Base-by-base conservation (phyloP, 2,888 invertebrate species). In the Metopia argyrocephala region DNA sequence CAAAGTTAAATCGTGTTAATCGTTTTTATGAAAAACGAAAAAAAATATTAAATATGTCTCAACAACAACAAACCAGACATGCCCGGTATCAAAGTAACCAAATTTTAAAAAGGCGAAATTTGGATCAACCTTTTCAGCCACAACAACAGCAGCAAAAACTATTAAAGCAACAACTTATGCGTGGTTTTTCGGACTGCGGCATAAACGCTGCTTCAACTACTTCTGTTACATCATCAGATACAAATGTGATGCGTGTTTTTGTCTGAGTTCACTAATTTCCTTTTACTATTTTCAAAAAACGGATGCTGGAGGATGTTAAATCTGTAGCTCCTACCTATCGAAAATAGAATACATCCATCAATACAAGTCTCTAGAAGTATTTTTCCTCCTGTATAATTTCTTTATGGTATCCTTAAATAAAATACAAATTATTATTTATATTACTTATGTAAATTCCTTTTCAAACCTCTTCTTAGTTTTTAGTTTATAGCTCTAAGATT, bases 21-120 rank as follows among this genome's bases (percentile, higher is more conserved):
- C 86, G 86, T 28, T 88, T 88, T 76, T 88, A 89, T 64, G 87
- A 88, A 66, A 87, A 85, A 54, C 85, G 87, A 3, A 85, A 87
- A 3, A 86, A 87, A 31, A 78, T 89, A 45, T 5, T 86, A 31
- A 70, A 79, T n/a, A 79, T 84, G 18, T 62, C 79, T 5, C 78
- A 79, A 20, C 75, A 54, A 52, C 68, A 79, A n/a, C 76, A 56
- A 12, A 78, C 23, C 48, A 73, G 62, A 64, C 54, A 76, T 25
- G 15, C 62, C 25, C 71, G 70, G n/a, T 81, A 78, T 66, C 79
- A 46, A 65, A 64, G 54, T 46, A 61, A 65, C 59, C 79, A 71
- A 73, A n/a, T 64, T 25, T 52, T 69, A 20, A 70, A 31, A 21
- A 65, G 76, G 6, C 76, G 73, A 3, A 64, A 84, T 71, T 59